These are phyloP conservation scores for Scytalopus superciliaris DNA, from an alignment of 2,113 vertebrate genomes.

Conservation along the genomic window DNA sequence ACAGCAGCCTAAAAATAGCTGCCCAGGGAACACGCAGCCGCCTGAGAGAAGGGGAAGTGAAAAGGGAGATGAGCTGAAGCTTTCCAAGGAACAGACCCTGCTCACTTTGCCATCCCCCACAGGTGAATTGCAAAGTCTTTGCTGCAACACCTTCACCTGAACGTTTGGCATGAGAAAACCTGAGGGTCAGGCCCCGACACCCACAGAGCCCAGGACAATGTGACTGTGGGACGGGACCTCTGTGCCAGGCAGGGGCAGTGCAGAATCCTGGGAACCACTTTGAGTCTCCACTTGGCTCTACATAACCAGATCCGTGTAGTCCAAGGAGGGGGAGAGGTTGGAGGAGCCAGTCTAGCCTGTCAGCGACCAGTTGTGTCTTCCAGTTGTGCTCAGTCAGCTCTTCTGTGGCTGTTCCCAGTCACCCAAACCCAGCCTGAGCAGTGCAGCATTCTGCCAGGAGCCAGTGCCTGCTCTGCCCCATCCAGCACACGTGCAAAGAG, in stretches of 20 bases:
- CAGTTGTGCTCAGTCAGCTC: background rate
- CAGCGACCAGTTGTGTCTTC: background rate
- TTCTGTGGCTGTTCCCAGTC: background rate
- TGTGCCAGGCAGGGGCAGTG: background rate
- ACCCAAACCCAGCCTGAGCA: accelerated
- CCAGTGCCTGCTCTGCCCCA: background rate
- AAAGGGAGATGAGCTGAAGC: background rate
- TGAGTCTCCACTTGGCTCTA: accelerated
- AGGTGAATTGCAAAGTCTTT: background rate
- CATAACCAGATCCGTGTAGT: background rate
- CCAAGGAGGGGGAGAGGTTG: background rate
- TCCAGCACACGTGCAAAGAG: accelerated
- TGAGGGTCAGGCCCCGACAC: accelerated
- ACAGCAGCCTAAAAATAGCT: conserved; percentile 42
- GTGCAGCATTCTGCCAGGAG: accelerated
- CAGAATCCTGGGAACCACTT: background rate
- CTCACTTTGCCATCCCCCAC: background rate
- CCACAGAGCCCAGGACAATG: accelerated
- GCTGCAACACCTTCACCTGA: background rate
- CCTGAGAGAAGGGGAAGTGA: conserved; percentile 44
- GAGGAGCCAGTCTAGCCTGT: background rate
- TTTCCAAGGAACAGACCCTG: conserved; percentile 26
- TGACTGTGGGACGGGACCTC: accelerated
- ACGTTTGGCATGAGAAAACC: accelerated
- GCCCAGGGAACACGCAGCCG: background rate